These are phyloP conservation scores for Oikopleura vanhoeffeni DNA, from an alignment of 23 tunicate genomes.

Conservation along the genomic window DNA sequence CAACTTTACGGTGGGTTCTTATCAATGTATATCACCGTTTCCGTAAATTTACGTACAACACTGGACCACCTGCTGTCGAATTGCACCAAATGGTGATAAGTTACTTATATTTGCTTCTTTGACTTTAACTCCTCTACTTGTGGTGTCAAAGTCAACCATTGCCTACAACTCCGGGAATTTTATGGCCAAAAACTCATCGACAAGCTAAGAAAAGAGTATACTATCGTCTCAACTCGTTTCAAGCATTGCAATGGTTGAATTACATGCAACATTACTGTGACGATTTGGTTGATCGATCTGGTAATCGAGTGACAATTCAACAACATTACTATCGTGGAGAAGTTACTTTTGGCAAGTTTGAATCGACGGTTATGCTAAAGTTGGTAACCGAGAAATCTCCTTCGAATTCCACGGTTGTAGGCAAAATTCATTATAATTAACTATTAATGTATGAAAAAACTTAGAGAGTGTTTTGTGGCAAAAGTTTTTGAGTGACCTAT, in stretches of 20 bases:
- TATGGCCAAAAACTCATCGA: not conserved
- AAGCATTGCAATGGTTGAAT: not conserved
- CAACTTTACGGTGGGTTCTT: no score
- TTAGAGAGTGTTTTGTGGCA: no score
- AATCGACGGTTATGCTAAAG: slow-evolving; percentile 4
- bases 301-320: not conserved
- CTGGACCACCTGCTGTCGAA: not conserved
- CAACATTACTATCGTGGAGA: slow-evolving; percentile 12
- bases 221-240: not conserved
- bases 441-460: no score
- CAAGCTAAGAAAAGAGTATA: not conserved
- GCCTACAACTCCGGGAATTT: slow-evolving; percentile 8
- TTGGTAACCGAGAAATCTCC: not conserved
- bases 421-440: no score
- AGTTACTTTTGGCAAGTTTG: not conserved
- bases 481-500: no score
- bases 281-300: not conserved
- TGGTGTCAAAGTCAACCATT: not conserved
- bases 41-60: not conserved
- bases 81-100: not conserved
- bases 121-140: not conserved
- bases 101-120: not conserved
- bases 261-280: not conserved
- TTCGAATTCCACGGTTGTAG: not conserved
- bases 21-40: not conserved